phyloP scores from a whole-genome alignment of 2,797 vertebrate species.

The Microtus agrestis region DNA sequence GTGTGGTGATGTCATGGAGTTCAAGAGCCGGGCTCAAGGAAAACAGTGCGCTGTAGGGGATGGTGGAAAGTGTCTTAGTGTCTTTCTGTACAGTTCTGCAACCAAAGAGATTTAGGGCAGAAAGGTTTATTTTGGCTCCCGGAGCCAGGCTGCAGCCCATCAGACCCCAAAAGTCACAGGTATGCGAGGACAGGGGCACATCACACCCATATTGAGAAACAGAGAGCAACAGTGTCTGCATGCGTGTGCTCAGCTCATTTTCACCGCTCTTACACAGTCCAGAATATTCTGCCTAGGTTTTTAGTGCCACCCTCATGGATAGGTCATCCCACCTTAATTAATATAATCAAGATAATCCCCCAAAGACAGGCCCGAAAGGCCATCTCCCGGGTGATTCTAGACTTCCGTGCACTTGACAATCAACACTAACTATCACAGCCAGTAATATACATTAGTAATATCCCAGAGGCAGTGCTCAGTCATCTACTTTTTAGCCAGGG shows the following conservation, averaged over 20 bases:
- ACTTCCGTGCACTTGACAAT: not conserved
- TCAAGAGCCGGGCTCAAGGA: rapidly evolving
- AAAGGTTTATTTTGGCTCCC: not conserved
- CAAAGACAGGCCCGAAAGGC: not conserved
- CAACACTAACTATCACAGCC: not conserved
- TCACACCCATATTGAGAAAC: not conserved
- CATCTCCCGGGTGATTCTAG: not conserved
- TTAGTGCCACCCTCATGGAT: not conserved
- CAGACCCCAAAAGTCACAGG: not conserved
- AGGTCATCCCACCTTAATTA: not conserved
- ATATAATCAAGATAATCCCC: not conserved
- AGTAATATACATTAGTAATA: not conserved
- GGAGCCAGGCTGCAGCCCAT: not conserved
- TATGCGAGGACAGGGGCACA: too few relatives aligned
- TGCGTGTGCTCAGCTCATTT: not conserved
- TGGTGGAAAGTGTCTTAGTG: not conserved
- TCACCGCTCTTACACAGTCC: not conserved
- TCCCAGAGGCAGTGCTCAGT: not conserved
- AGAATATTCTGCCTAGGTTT: not conserved
- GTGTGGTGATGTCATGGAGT: rapidly evolving
- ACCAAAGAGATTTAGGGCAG: not conserved
- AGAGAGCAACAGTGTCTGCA: not conserved
- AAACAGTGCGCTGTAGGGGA: rapidly evolving
- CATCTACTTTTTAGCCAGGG: not conserved
- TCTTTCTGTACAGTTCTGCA: not conserved